Base-by-base conservation (phyloP, 1,140 invertebrate species). In the Diabrotica undecimpunctata region DNA sequence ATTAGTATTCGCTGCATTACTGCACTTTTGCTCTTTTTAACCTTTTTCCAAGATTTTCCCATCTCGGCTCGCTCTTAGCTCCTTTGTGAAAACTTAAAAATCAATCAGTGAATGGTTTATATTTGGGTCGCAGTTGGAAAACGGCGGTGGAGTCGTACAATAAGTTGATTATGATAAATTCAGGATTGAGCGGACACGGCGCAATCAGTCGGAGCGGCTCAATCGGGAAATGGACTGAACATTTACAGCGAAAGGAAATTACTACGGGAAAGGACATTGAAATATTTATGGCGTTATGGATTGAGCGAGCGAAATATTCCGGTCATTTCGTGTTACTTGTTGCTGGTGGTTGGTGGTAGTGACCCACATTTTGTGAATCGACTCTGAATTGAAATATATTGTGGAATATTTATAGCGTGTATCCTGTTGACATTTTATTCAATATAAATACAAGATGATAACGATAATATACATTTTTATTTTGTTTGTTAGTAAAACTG, bases 111-210 rank as follows among this genome's bases (percentile, higher is more conserved):
- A 46, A 25, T 25, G 25, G n/a, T 46, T 10, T 46, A 46, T 10
- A 46, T 46, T 10, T 46, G 41, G 41, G n/a, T 46, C 41, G 41
- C n/a, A 46, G 41, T 46, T 46, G 41, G 8, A 46, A 46, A 46
- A 6, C 41, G 8, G 8, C n/a, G 6, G 2, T 2, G 3, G 6
- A 10, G 8, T n/a, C 41, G 41, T 46, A 46, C 41, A 46, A 46
- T 46, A 46, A 46, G 41, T 46, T 46, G 41, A 46, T 46, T 46
- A 46, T 46, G 41, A 46, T 46, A 46, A 46, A 46, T 46, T 46
- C 41, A 46, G 41, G 5, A 46, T 46, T 46, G 8, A 46, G 41
- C 41, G 41, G n/a, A n/a, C 41, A 46, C n/a, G 41, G 41, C n/a
- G 41, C 41, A 46, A n/a, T n/a, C 8, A 46, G n/a, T 46, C 41